Percentiles rank a stretch among this genome's conserved stretches.
phyloP scores from a whole-genome alignment of 2,888 invertebrate species.

The Diaperis boleti region DNA sequence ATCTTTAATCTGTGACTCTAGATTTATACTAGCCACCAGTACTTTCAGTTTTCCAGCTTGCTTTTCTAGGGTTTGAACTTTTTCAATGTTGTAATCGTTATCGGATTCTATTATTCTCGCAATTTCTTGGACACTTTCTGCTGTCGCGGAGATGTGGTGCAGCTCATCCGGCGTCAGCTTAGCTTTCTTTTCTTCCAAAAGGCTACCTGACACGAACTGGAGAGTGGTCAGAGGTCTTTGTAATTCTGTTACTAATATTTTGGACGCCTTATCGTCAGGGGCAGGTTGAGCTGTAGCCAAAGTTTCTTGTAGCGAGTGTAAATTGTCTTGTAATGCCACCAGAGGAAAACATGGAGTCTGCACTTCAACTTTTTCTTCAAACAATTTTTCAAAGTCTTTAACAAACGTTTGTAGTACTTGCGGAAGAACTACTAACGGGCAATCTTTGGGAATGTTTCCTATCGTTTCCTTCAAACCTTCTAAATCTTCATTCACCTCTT shows the following conservation, averaged over 20 bases:
- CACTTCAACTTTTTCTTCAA: constrained; percentile 48
- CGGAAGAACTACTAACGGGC: constrained; percentile 25
- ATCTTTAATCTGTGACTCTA: constrained; percentile 63
- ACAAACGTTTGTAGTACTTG: constrained; percentile 11
- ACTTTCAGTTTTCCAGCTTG: constrained; percentile 49
- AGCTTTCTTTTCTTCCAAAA: constrained; percentile 59
- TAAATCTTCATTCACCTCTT: constrained; percentile 60
- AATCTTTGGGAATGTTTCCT: constrained; percentile 59
- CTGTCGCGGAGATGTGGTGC: constrained; percentile 50
- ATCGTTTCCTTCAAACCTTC: constrained; percentile 59
- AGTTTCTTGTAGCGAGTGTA: constrained; percentile 59
- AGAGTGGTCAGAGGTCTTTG: constrained; percentile 61
- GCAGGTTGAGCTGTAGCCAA: constrained; percentile 50
- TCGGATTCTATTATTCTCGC: constrained; percentile 18
- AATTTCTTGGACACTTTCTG: constrained; percentile 27
- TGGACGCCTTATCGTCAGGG: constrained; percentile 53
- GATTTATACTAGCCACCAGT: constrained; percentile 60
- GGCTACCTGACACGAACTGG: constrained; percentile 60
- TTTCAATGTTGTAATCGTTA: constrained; percentile 37
- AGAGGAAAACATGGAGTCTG: constrained; percentile 55
- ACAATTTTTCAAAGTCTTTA: constrained; percentile 8
- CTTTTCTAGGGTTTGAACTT: constrained; percentile 42
- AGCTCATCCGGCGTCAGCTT: constrained; percentile 59
- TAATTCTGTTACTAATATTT: constrained; percentile 56
- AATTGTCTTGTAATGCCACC: constrained; percentile 55